Conservation (phyloP, 1,140 invertebrate species). For the Trichonephila inaurata region DNA sequence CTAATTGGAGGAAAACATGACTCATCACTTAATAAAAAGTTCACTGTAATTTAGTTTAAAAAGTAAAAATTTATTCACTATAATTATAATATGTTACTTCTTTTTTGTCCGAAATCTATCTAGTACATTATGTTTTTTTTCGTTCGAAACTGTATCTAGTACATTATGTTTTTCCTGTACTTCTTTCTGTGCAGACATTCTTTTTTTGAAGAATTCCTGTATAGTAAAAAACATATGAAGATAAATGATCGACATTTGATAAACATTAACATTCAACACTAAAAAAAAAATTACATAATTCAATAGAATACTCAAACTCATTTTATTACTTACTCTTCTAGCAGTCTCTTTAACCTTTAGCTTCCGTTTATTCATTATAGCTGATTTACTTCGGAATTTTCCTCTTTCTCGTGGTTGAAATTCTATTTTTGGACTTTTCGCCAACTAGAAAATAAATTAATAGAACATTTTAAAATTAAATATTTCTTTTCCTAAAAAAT, state of each 20-base stretch:
- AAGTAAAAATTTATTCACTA: constrained; percentile 24
- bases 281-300: background rate
- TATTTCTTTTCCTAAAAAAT: too few relatives aligned
- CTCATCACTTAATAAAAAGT: too few relatives aligned
- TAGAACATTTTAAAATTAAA: background rate
- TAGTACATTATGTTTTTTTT: background rate
- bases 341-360: constrained; percentile 50
- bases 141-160: background rate
- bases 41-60: too few relatives aligned
- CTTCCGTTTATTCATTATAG: constrained; percentile 36
- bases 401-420: constrained; percentile 49
- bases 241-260: background rate
- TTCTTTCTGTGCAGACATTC: constrained; percentile 8
- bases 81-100: background rate
- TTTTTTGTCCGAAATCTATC: constrained; percentile 47
- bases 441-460: constrained; percentile 37
- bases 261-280: background rate
- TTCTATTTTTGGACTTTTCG: constrained; percentile 58
- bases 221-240: background rate
- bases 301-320: too few relatives aligned
- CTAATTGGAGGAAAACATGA: too few relatives aligned
- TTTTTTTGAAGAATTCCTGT: constrained; percentile 64
- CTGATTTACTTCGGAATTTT: constrained; percentile 58
- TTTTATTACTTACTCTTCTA: constrained; percentile 53
- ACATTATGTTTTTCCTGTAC: background rate